Percentiles rank a stretch among this genome's conserved stretches.
phyloP scores from a whole-genome alignment of 2,888 invertebrate species.

The Coelopa pilipes region DNA sequence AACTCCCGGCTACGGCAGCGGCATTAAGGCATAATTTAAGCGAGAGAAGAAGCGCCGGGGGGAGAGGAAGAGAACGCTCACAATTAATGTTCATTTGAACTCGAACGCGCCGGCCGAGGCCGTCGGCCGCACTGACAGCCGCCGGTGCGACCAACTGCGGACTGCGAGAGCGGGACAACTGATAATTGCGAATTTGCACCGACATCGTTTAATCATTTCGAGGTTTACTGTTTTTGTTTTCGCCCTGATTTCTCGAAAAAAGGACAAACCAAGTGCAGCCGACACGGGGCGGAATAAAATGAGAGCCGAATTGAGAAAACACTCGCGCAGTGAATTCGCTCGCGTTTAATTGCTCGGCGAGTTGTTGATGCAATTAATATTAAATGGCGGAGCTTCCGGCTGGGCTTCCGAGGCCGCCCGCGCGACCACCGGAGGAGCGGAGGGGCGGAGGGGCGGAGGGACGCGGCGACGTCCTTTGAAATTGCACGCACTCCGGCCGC shows the following conservation, averaged over 20 bases:
- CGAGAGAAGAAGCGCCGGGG: not conserved
- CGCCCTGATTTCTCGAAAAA: not conserved
- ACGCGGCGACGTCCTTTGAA: no score
- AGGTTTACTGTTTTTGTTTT: no score
- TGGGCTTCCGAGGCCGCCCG: no score
- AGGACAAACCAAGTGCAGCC: not conserved
- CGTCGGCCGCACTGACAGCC: no score
- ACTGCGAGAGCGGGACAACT: not conserved
- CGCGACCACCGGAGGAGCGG: no score
- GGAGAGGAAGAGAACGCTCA: not conserved
- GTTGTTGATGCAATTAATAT: slow-evolving; percentile 15
- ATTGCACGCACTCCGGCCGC: no score
- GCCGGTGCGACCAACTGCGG: not conserved
- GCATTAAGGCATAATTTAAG: not conserved
- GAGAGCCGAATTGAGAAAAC: not conserved
- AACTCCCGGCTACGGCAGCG: not conserved
- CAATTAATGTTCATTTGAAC: slow-evolving; percentile 17
- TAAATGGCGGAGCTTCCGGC: slow-evolving; percentile 1
- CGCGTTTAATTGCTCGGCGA: slow-evolving; percentile 6
- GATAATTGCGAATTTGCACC: not conserved
- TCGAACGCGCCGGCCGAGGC: not conserved
- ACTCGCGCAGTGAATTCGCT: not conserved
- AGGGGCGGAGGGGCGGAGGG: no score
- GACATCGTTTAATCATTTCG: not conserved
- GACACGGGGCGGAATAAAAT: not conserved